Evolutionary conservation across 1,140 invertebrate species (phyloP), one percentile per base, ranked within the genome.

Genomic region (Melitaea cinxia): DNA sequence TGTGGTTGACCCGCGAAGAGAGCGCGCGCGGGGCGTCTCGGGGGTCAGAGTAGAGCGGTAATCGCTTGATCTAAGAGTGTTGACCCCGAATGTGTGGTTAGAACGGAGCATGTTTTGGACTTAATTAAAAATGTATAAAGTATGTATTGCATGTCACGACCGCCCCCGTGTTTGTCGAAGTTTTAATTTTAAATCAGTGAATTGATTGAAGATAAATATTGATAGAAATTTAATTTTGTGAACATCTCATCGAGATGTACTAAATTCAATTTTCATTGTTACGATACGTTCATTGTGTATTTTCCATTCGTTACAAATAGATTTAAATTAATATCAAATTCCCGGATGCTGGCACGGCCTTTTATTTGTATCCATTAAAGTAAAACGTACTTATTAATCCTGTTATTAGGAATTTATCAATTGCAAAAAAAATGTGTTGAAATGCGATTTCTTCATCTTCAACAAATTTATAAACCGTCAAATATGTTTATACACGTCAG

Each of bases 91-190:
- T 69, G 56, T 67, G 71, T 68, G 62, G 69, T 60, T 59, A 77
- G 78, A 72, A 72, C 75, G 73, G 75, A 74, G 74, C 75, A 81
- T 82, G 78, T 84, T 84, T 84, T 82, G 70, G 77, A 86, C 78
- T 85, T 88, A 88, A 88, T 88, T 86, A 85, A 88, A 88, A 86
- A 83, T 82, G 78, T 84, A 81, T 80, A 79, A 82, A 85, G 77
- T 73, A 78, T 83, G 77, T 84, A 80, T 77, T 75, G 73, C 75
- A 72, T 82, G 75, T 82, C 75, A 81, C 77, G 80, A 75, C 75
- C 70, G 76, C 73, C 82, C 72, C 70, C 72, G 70, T 77, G 68
- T 77, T 80, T 84, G 74, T 79, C 53, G 72, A 78, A 80, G 63
- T 70, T 78, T 79, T 76, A 76, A 78, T 80, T 78, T 79, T 76